Base-by-base conservation (phyloP, 1,140 invertebrate species). In the Microplitis mediator region DNA sequence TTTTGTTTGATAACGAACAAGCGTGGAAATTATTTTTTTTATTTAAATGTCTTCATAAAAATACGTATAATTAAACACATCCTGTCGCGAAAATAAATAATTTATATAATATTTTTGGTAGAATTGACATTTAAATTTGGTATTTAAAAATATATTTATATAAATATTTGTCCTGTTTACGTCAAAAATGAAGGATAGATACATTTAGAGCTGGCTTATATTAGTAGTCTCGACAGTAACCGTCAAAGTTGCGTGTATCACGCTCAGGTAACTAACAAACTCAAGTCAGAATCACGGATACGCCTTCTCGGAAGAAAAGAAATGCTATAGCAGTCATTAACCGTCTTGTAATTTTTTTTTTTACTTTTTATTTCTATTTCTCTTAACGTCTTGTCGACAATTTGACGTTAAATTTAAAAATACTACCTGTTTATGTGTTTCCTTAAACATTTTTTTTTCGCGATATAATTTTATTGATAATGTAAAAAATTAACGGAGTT, bases 211-310 rank as follows among this genome's bases (percentile, higher is more conserved):
- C 36, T 62, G 60, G 34, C 11, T 56, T 62, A 62, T 39, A 36
- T 62, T 62, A 62, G 35, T 35, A 62, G 60, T 62, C 60, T 35
- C 35, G 32, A 62, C 32, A 39, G 60, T 62, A 62, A 32, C 58
- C 54, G 32, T 69, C 52, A 58, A 58, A 60, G 8, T 69, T 69
- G 66, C 66, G 66, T 69, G 66, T n/a, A 45, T 36, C 52, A 66
- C 64, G 64, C 64, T 52, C 45, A 66, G 16, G 45, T 52, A 32
- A 23, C 45, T 54, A 13, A 34, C 14, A 36, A 69, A 60, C 66
- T 58, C 16, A 54, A 68, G 51, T 58, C 52, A 45, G 66, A 54
- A 58, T 58, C 66, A 69, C 16, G 66, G 66, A 56, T 35, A 69
- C 31, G 32, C 66, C 66, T 60, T 60, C 54, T 69, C 32, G 52